phyloP scores from a whole-genome alignment of 1,140 invertebrate species.

The Portunus trituberculatus region DNA sequence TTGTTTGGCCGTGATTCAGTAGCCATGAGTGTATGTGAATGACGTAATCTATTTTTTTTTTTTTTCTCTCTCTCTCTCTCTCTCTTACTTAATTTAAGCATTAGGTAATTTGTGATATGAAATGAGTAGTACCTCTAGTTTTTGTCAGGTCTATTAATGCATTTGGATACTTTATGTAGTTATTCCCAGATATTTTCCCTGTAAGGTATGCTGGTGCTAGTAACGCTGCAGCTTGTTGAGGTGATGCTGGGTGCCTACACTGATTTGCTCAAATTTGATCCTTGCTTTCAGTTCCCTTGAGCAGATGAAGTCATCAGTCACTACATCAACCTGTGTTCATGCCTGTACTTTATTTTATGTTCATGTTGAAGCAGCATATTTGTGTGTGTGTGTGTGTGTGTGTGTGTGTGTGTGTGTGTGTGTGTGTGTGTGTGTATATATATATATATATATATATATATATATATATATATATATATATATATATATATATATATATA shows the following conservation, averaged over 20 bases:
- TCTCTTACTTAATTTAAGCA: background rate
- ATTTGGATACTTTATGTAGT: constrained; percentile 11
- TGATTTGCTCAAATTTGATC: constrained; percentile 14
- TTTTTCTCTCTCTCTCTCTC: no score
- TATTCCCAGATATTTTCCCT: constrained; percentile 29
- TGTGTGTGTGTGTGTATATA: constrained; percentile 9
- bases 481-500: no score
- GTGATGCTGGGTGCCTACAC: constrained; percentile 33
- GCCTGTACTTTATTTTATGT: background rate
- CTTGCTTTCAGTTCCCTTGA: constrained; percentile 47
- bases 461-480: no score
- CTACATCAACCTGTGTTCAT: background rate
- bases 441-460: constrained; percentile 13
- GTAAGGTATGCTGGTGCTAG: constrained; percentile 32
- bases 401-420: constrained; percentile 15
- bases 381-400: background rate
- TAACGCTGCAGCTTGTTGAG: constrained; percentile 42
- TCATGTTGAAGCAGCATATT: background rate
- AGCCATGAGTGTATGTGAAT: constrained; percentile 33
- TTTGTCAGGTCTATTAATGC: constrained; percentile 21
- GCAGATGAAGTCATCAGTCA: background rate
- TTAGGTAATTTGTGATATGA: constrained; percentile 24
- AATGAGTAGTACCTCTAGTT: background rate
- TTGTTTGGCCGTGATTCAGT: constrained; percentile 27
- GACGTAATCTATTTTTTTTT: background rate